A percentile compares a stretch with the other conserved stretches of the same genome.
These are phyloP conservation scores for Oryzias woworae DNA, from an alignment of 2,113 vertebrate species.

Conservation along the genomic window DNA sequence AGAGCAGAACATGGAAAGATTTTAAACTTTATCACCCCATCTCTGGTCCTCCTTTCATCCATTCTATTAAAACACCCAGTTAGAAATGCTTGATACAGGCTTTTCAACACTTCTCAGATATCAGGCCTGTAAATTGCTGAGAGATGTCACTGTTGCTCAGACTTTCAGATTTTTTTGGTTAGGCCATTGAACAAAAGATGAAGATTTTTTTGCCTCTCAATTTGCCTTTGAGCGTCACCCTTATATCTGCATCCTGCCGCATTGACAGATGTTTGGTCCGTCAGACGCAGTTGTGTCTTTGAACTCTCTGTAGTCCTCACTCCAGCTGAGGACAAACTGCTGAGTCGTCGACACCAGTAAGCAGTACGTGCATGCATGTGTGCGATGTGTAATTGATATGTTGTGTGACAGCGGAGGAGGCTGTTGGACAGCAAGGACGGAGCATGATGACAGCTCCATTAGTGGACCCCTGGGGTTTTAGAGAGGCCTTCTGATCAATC, in stretches of 20 bases:
- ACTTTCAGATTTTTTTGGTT: slow-evolving; percentile 18
- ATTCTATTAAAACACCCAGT: neutral
- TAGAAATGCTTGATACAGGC: slow-evolving; percentile 7
- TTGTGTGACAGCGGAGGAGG: slow-evolving; percentile 57
- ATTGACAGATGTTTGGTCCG: slow-evolving; percentile 33
- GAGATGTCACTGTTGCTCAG: too few relatives aligned
- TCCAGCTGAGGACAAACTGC: slow-evolving; percentile 53
- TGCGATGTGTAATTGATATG: slow-evolving; percentile 35
- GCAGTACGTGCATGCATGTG: slow-evolving; percentile 20
- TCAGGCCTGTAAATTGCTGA: slow-evolving; percentile 4
- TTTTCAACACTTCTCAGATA: neutral
- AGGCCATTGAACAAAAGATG: slow-evolving; percentile 13
- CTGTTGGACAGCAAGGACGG: slow-evolving; percentile 58
- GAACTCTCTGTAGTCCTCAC: slow-evolving; percentile 35
- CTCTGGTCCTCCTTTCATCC: neutral
- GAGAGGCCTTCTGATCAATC: slow-evolving; percentile 56
- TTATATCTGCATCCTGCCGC: slow-evolving; percentile 17
- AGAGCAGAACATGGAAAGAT: too few relatives aligned
- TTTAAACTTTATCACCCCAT: too few relatives aligned
- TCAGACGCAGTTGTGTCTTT: slow-evolving; percentile 42
- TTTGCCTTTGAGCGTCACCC: slow-evolving; percentile 23
- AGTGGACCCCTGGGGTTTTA: slow-evolving; percentile 53
- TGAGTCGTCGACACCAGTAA: slow-evolving; percentile 47
- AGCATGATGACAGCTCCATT: slow-evolving; percentile 66
- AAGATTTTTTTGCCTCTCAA: slow-evolving; percentile 17